Percentiles rank a stretch among this genome's conserved stretches.
Conservation (phyloP, 1,140 invertebrate genomes). For the Eurosta solidaginis region DNA sequence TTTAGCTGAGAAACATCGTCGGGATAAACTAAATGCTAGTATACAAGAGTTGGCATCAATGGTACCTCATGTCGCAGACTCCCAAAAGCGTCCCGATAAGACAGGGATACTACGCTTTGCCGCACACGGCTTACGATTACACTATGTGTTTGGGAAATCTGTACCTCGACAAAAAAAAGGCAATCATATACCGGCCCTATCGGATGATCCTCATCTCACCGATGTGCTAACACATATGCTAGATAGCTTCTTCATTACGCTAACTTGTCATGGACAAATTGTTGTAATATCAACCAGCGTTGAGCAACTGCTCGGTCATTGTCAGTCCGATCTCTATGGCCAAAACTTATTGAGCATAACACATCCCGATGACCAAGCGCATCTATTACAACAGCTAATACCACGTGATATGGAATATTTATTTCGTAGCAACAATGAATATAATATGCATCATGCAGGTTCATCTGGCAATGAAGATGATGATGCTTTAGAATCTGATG, state of each 20-base stretch:
- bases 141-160: slow-evolving; percentile 56
- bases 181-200: not conserved
- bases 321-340: slow-evolving; percentile 84
- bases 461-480: slow-evolving; percentile 53
- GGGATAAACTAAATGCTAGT: slow-evolving; percentile 86
- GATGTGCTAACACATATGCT: slow-evolving; percentile 62
- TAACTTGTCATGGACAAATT: slow-evolving; percentile 81
- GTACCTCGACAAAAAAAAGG: slow-evolving; percentile 34
- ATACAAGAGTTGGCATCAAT: slow-evolving; percentile 80
- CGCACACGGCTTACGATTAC: slow-evolving; percentile 71
- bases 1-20: slow-evolving; percentile 83
- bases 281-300: slow-evolving; percentile 84
- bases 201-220: slow-evolving; percentile 43
- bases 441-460: slow-evolving; percentile 47
- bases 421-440: slow-evolving; percentile 44
- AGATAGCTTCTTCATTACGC: slow-evolving; percentile 76
- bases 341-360: slow-evolving; percentile 79
- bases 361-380: slow-evolving; percentile 75
- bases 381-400: slow-evolving; percentile 70
- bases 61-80: slow-evolving; percentile 79
- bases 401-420: slow-evolving; percentile 61
- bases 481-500: slow-evolving; percentile 37
- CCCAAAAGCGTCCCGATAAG: slow-evolving; percentile 83
- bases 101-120: slow-evolving; percentile 85
- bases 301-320: slow-evolving; percentile 80